Conservation (phyloP, 1,140 invertebrate genomes). For the Rhopalosiphum maidis region DNA sequence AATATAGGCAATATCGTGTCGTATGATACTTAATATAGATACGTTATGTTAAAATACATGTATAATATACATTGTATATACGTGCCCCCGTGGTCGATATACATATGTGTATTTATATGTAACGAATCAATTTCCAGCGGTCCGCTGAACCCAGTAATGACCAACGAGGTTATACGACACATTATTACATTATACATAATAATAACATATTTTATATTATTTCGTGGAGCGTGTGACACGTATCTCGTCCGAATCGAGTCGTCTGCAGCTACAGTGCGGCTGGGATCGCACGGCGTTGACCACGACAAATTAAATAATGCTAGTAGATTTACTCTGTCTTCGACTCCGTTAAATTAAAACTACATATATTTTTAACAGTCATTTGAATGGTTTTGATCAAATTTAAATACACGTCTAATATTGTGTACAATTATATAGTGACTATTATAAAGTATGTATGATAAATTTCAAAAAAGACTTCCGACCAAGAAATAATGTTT, state of each 20-base stretch:
- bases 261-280: background rate
- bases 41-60: background rate
- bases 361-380: no score
- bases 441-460: no score
- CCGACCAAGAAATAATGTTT: no score
- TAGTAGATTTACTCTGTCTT: no score
- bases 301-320: no score
- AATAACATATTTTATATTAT: background rate
- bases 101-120: background rate
- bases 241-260: background rate
- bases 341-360: no score
- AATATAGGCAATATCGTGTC: background rate
- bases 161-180: background rate
- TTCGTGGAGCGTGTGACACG: background rate
- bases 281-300: no score
- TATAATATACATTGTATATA: background rate
- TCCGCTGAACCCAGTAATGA: background rate
- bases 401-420: no score
- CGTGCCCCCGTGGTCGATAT: background rate
- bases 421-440: no score
- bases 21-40: no score
- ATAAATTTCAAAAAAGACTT: no score
- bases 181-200: background rate
- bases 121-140: conserved; percentile 3
- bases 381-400: no score